Percentiles rank a stretch among this genome's conserved stretches.
Conservation (phyloP, 2,797 vertebrate genomes). For the Graptemys geographica region DNA sequence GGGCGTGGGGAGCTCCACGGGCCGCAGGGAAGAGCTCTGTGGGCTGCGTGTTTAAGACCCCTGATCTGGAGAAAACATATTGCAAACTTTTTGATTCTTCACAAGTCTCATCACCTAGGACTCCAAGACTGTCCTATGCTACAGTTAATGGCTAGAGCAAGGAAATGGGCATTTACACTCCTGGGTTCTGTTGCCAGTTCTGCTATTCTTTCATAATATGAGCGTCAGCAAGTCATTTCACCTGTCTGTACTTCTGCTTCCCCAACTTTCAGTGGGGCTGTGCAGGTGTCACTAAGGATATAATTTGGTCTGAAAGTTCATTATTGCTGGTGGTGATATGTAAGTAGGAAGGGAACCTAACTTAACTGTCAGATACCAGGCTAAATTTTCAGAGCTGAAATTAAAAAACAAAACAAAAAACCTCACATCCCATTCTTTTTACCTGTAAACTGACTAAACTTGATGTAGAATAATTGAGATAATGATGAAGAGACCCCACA, state of each 20-base stretch:
- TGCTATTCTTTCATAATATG: not conserved
- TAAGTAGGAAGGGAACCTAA: not conserved
- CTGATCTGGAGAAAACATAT: not conserved
- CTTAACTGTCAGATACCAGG: not conserved
- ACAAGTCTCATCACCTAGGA: not conserved
- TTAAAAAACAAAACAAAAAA: not conserved
- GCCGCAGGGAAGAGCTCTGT: too few species aligned
- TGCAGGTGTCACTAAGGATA: not conserved
- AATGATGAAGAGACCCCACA: not conserved
- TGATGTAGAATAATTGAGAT: not conserved
- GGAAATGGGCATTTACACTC: not conserved
- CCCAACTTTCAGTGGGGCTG: not conserved
- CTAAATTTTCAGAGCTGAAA: not conserved
- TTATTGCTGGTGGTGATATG: not conserved
- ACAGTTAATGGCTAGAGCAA: not conserved
- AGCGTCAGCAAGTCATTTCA: not conserved
- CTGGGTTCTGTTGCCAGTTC: not conserved
- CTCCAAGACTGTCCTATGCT: rapidly evolving
- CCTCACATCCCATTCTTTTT: not conserved
- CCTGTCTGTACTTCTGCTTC: not conserved
- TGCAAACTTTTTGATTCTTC: not conserved
- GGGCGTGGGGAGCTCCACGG: too few species aligned
- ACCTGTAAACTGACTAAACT: not conserved
- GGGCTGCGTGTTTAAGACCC: too few species aligned
- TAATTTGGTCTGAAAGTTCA: not conserved